These are phyloP conservation scores for Drosophila borborema DNA, from an alignment of 2,888 invertebrate species.

Conservation along the genomic window DNA sequence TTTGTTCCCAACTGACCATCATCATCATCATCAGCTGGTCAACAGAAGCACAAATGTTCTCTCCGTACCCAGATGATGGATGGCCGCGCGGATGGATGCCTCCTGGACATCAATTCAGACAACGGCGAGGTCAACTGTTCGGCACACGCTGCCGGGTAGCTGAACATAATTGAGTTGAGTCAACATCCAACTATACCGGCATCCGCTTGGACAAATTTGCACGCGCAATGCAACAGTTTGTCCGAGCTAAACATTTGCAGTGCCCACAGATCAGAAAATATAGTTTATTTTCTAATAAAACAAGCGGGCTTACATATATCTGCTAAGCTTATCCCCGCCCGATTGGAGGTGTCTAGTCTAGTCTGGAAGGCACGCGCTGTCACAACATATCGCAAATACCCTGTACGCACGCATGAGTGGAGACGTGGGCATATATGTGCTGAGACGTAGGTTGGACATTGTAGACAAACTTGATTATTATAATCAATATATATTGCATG, in stretches of 20 bases:
- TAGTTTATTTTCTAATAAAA: background rate
- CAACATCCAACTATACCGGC: background rate
- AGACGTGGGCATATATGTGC: background rate
- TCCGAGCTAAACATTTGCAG: background rate
- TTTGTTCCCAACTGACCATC: conserved; percentile 17
- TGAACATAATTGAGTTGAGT: background rate
- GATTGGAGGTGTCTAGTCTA: background rate
- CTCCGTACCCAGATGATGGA: conserved; percentile 19
- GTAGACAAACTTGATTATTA: background rate
- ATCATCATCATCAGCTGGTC: conserved; percentile 15
- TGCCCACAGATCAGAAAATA: background rate
- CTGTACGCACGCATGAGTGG: background rate
- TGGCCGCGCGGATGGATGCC: background rate
- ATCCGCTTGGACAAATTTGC: conserved; percentile 1
- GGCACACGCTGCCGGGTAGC: background rate
- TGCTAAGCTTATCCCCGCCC: background rate
- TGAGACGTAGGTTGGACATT: background rate
- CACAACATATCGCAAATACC: background rate
- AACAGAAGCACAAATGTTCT: conserved; percentile 39
- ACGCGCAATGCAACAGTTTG: conserved; percentile 19
- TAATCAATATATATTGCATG: too few species aligned
- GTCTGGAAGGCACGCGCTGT: conserved; percentile 1
- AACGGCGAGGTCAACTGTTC: background rate
- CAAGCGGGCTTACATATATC: background rate
- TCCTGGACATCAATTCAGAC: background rate